phyloP scores from a whole-genome alignment of 2,797 vertebrate species.

The Sphaeramia orbicularis region DNA sequence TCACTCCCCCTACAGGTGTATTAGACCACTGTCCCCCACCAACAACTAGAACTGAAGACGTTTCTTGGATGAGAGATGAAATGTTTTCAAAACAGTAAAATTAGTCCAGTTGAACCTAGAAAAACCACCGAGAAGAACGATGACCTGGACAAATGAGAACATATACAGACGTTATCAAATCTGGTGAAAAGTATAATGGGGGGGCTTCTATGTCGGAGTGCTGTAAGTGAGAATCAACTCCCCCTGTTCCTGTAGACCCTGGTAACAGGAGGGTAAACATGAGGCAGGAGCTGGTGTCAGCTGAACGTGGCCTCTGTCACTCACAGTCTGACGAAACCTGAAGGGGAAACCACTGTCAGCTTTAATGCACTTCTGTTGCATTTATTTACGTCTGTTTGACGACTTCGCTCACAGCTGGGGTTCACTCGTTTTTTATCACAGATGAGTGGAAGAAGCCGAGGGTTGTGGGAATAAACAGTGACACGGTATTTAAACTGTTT shows the following conservation, averaged over 20 bases:
- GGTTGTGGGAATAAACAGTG: no score
- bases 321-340: slow-evolving; percentile 8
- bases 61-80: no score
- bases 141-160: no score
- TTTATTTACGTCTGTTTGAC: neutral
- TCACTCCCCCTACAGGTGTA: no score
- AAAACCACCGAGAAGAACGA: no score
- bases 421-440: neutral
- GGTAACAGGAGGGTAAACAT: neutral
- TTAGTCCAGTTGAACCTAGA: no score
- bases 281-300: slow-evolving; percentile 3
- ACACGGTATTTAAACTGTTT: no score
- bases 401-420: neutral
- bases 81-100: no score
- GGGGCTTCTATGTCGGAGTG: neutral
- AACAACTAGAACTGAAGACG: no score
- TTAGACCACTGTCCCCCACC: no score
- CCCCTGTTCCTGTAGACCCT: neutral
- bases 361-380: neutral
- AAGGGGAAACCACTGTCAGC: neutral
- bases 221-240: neutral
- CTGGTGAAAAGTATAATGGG: no score
- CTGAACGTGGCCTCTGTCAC: neutral
- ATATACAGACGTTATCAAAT: no score
- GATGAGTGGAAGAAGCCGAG: neutral